A percentile compares a stretch with the other conserved stretches of the same genome.
These are phyloP conservation scores for Pachycephala philippinensis DNA, from an alignment of 2,113 vertebrate species.

Conservation along the genomic window DNA sequence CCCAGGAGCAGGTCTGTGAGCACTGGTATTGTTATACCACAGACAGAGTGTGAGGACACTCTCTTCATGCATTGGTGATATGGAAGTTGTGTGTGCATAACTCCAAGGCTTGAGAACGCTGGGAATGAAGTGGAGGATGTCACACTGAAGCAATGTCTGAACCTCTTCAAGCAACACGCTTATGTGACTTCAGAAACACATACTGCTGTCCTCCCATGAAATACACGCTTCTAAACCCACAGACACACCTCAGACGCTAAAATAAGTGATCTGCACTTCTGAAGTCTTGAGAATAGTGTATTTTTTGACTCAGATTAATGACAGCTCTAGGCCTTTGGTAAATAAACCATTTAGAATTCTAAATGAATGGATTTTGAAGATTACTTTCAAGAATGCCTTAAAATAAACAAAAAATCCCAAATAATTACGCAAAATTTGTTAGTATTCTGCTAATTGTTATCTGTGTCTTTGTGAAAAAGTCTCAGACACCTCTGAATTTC, in stretches of 20 bases:
- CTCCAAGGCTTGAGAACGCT: neutral
- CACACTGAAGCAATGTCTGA: neutral
- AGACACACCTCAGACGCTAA: neutral
- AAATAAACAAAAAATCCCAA: neutral
- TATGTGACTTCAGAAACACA: accelerated
- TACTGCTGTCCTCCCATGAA: accelerated
- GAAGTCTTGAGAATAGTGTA: neutral
- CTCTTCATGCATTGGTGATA: neutral
- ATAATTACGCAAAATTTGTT: neutral
- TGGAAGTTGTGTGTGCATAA: neutral
- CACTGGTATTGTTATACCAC: accelerated
- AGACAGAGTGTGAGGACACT: neutral
- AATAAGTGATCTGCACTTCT: neutral
- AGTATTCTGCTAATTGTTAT: neutral
- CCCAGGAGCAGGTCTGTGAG: neutral
- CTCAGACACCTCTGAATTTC: neutral
- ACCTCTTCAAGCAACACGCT: neutral
- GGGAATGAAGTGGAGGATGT: neutral
- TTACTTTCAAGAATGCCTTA: neutral
- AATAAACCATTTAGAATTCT: neutral
- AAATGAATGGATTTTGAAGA: neutral
- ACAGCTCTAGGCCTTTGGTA: neutral
- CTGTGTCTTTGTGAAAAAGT: neutral
- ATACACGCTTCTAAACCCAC: neutral
- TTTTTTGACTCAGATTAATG: neutral